Base-by-base conservation (phyloP, 2,113 vertebrate genomes). In the Lampris megalopsis region DNA sequence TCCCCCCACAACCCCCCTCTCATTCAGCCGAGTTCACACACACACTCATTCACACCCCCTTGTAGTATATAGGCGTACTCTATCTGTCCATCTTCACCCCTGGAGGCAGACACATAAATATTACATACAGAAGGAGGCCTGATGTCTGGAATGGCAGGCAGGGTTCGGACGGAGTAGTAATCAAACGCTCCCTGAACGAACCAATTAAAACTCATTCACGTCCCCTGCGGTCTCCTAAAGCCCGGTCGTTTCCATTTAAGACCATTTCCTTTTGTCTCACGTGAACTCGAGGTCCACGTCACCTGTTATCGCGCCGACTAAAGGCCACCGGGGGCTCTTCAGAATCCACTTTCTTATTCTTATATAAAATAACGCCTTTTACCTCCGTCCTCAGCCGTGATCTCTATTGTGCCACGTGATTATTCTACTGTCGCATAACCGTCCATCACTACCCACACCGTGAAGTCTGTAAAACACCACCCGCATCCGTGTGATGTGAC, bases 11-110 rank as follows among this genome's bases (percentile, higher is more conserved):
- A 56, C 73, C 71, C 81, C 75, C 85, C 53, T 79, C 87, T 85
- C 82, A 86, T 92, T 91, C 76, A 85, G 79, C 52, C 61, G 4
- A 76, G 84, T 88, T 90, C 84, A 88, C 91, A 84, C 79, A 79
- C 81, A 78, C 83, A 80, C 78, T 86, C 80, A 71, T 24, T 24
- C 24, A 24, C 24, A 43, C 47, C 63, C 73, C 73, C 68, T 50
- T 11, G 24, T 24, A 24, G 24, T 24, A 0, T 57, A 68, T 37
- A 42, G 68, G 53, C 53, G 73, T 43, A 59, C 64, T 81, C 80
- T 81, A 68, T 87, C 79, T 10, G 53, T 75, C 66, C 69, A 40
- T 73, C 61, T 85, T 67, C 53, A 61, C 36, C 52, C 24, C 24
- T 24, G 24, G 24, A 24, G 24, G 24, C 75, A 80, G 80, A 77